These are phyloP conservation scores for Mythimna impura DNA, from an alignment of 2,888 invertebrate species.

Conservation along the genomic window DNA sequence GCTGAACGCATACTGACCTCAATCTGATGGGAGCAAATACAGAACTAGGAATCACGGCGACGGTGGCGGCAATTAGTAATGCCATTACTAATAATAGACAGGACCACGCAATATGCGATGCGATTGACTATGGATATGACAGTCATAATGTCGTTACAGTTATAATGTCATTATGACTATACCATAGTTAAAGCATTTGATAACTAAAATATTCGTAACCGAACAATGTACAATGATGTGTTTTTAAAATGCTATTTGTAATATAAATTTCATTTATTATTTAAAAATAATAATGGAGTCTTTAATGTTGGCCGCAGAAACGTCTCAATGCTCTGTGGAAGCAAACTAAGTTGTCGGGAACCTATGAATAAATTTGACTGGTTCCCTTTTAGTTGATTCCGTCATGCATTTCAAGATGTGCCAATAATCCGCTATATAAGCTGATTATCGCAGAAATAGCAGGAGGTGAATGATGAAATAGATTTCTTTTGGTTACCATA, in stretches of 20 bases:
- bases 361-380: slow-evolving; percentile 74
- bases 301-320: not conserved
- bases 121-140: too few relatives aligned
- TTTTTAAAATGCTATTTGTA: too few relatives aligned
- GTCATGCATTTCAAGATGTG: slow-evolving; percentile 66
- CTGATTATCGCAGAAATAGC: too few relatives aligned
- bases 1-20: slow-evolving; percentile 14
- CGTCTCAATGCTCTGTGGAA: not conserved
- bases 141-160: too few relatives aligned
- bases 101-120: too few relatives aligned
- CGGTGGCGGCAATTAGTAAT: not conserved
- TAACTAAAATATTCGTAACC: too few relatives aligned
- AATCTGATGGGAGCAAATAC: slow-evolving; percentile 45
- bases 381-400: slow-evolving; percentile 60
- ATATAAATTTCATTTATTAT: too few relatives aligned
- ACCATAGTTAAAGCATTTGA: too few relatives aligned
- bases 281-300: too few relatives aligned
- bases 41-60: not conserved
- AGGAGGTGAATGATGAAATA: slow-evolving; percentile 8
- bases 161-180: too few relatives aligned
- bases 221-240: too few relatives aligned
- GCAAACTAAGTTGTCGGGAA: slow-evolving; percentile 62
- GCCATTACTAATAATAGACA: too few relatives aligned
- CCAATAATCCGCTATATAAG: slow-evolving; percentile 62
- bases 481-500: slow-evolving; percentile 11